phyloP scores from a whole-genome alignment of 2,888 invertebrate genomes.

The Macrophya alboannulata region DNA sequence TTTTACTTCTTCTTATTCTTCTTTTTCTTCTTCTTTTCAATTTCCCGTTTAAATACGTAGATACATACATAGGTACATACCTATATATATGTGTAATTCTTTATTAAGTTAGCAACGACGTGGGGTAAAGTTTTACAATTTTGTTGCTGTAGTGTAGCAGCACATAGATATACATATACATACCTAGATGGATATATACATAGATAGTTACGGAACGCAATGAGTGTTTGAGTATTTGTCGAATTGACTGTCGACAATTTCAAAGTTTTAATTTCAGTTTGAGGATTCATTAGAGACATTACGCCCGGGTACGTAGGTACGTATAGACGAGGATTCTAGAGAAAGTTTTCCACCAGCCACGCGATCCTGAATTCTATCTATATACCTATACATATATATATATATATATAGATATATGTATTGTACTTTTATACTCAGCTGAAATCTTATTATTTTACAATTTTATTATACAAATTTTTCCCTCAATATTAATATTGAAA shows the following conservation, averaged over 20 bases:
- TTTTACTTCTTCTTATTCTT: background rate
- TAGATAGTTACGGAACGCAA: background rate
- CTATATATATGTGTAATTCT: background rate
- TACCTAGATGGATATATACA: background rate
- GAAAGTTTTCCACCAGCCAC: constrained; percentile 34
- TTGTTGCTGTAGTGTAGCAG: background rate
- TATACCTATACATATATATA: background rate
- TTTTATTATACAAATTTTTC: background rate
- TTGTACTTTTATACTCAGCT: background rate
- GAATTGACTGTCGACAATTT: constrained; percentile 73
- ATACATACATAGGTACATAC: background rate
- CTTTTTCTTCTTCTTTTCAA: background rate
- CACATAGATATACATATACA: background rate
- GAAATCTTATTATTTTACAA: background rate
- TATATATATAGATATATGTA: background rate
- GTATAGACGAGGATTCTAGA: constrained; percentile 4
- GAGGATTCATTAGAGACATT: constrained; percentile 74
- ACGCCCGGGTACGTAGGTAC: too few relatives aligned
- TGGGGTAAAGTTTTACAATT: constrained; percentile 3
- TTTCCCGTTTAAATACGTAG: background rate
- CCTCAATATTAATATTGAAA: background rate
- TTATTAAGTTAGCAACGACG: constrained; percentile 15
- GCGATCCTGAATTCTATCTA: constrained; percentile 17
- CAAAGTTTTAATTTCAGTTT: constrained; percentile 78
- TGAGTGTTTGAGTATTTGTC: constrained; percentile 33